phyloP scores from a whole-genome alignment of 1,140 invertebrate species.

The Druon quercuslanigerum region DNA sequence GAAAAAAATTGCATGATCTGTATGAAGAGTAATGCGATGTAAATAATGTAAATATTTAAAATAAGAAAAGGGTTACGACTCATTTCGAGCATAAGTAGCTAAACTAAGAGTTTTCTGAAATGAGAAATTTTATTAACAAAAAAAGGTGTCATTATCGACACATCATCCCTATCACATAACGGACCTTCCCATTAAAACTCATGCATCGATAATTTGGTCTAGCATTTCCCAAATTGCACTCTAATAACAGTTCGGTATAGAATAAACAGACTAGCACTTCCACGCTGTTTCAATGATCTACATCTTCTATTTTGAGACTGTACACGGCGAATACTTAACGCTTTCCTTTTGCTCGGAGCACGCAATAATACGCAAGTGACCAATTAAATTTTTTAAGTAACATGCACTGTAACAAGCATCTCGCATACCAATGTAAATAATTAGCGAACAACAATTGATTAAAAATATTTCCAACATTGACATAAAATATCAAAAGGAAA shows the following conservation, averaged over 20 bases:
- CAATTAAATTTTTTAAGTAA: not conserved
- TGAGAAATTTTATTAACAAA: not conserved
- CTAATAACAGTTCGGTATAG: conserved; percentile 23
- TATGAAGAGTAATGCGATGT: too few relatives aligned
- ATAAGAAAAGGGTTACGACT: too few relatives aligned
- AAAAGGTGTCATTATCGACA: conserved; percentile 13
- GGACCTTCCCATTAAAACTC: conserved; percentile 9
- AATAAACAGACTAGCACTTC: conserved; percentile 44
- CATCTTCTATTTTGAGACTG: conserved; percentile 28
- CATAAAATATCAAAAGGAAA: not conserved
- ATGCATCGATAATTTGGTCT: not conserved
- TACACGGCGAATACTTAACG: conserved; percentile 25
- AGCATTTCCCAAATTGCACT: conserved; percentile 32
- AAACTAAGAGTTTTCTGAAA: not conserved
- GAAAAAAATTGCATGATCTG: too few relatives aligned
- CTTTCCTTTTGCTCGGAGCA: conserved; percentile 34
- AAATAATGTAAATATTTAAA: too few relatives aligned
- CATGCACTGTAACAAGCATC: too few relatives aligned
- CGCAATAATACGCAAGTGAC: conserved; percentile 17
- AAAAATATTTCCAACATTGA: conserved; percentile 1
- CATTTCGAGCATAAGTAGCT: too few relatives aligned
- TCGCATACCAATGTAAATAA: too few relatives aligned
- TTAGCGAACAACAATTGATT: not conserved
- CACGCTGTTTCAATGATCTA: conserved; percentile 35
- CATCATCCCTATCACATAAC: conserved; percentile 25